Base-by-base conservation (phyloP, 1,140 invertebrate genomes). In the Globodera rostochiensis region DNA sequence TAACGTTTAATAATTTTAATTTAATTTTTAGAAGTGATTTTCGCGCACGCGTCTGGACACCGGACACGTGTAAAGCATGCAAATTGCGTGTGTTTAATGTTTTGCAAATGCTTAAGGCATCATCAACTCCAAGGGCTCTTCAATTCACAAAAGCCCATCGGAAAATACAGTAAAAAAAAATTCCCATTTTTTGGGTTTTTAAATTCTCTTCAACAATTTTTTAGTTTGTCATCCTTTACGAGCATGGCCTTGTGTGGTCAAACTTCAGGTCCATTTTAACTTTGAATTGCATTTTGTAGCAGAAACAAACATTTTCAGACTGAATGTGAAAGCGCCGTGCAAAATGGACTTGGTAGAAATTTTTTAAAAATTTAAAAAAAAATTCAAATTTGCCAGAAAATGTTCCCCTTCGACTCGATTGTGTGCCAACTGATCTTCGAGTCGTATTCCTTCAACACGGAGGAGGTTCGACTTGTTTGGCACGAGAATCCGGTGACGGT, bases 401-500 rank as follows among this genome's bases (percentile, higher is more conserved):
- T 89, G 88, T 89, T 89, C 67, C 88, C 88, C 7, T 89, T 89
- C 79, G 88, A 89, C 77, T 88, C 88, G 4, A 84, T 90, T 50
- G 87, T 86, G 60, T 89, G 88, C 80, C 82, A 86, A 60, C 76
- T 87, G 46, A 82, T 89, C 47, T 86, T 89, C 36, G 88, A 89
- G 71, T 81, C 76, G 57, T 89, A 89, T 78, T 89, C 87, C 21
- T 89, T 90, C 66, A 89, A 89, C 66, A 87, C 87, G 11, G 89
- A 87, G 67, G 88, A 89, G 85, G 88, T 89, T n/a, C 73, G 87
- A 15, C 74, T 89, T 53, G 77, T 87, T 11, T 89, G 88, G 88
- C 88, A 89, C 70, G 89, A 90, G 71, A 82, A 84, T 6, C 89
- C 88, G 50, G 76, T 77, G 4, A 77, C 76, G 60, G 76, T 77